Evolutionary conservation across 35 echinoderm and acorn worm genomes (phyloP).

Genomic region (Amphiura filiformis): DNA sequence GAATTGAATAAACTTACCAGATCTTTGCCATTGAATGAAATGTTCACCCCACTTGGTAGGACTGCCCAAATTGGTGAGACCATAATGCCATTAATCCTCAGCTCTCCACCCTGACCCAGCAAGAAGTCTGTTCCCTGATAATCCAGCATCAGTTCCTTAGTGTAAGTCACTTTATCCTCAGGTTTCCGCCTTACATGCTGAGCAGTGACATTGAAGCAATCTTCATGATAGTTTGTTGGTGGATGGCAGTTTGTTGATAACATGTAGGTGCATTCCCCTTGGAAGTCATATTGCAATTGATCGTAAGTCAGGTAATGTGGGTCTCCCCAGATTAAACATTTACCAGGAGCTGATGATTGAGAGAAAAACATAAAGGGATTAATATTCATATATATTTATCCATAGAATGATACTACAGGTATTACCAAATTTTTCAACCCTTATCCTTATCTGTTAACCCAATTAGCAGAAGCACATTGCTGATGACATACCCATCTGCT

Average conservation of each 20-base stretch:
- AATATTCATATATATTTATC: neutral
- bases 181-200: slow-evolving; percentile 53
- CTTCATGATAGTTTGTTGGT: neutral
- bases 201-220: slow-evolving; percentile 35
- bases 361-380: neutral
- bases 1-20: slow-evolving; percentile 63
- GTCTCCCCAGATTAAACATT: slow-evolving; percentile 61
- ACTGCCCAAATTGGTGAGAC: slow-evolving; percentile 21
- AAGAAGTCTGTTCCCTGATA: slow-evolving; percentile 17
- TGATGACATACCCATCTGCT: too few relatives aligned
- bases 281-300: slow-evolving; percentile 51
- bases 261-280: slow-evolving; percentile 67
- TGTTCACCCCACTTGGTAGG: slow-evolving; percentile 15
- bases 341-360: slow-evolving; percentile 35
- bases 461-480: neutral
- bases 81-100: slow-evolving; percentile 24
- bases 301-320: slow-evolving; percentile 74
- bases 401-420: neutral
- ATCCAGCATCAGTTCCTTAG: slow-evolving; percentile 10
- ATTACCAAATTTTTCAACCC: neutral
- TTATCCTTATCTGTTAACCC: neutral
- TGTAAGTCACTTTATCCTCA: slow-evolving; percentile 45
- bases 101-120: slow-evolving; percentile 16
- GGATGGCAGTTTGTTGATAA: slow-evolving; percentile 29
- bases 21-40: slow-evolving; percentile 30